These are phyloP conservation scores for Opisthograptis luteolata DNA, from an alignment of 2,888 invertebrate genomes.

Conservation along the genomic window DNA sequence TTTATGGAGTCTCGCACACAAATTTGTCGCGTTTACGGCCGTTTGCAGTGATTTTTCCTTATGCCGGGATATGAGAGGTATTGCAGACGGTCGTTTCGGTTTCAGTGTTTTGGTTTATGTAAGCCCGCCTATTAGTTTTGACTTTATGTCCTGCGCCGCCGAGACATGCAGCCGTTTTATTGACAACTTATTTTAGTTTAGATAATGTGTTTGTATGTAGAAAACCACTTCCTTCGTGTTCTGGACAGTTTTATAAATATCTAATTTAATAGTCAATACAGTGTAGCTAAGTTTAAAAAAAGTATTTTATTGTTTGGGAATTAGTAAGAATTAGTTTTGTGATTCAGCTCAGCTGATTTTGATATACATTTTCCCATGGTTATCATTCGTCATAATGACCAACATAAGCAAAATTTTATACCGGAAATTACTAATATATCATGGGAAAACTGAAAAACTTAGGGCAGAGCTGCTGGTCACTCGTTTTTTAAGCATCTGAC, in stretches of 20 bases:
- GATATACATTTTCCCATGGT: too few species aligned
- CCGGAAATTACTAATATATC: too few species aligned
- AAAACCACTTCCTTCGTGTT: conserved; percentile 32
- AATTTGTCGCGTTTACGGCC: conserved; percentile 74
- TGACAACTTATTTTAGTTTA: conserved; percentile 43
- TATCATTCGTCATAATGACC: too few species aligned
- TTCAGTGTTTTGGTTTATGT: conserved; percentile 65
- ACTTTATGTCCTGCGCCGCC: conserved; percentile 47
- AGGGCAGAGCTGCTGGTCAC: too few species aligned
- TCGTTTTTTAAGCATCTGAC: too few species aligned
- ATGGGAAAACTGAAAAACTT: too few species aligned
- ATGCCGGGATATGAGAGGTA: conserved; percentile 56
- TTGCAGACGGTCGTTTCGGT: conserved; percentile 48
- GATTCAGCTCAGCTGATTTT: too few species aligned
- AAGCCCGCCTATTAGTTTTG: conserved; percentile 64
- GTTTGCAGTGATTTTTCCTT: conserved; percentile 58
- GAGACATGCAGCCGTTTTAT: conserved; percentile 42
- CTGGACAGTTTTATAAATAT: not conserved
- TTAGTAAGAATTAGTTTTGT: too few species aligned
- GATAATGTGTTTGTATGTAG: conserved; percentile 41
- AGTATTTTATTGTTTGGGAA: too few species aligned
- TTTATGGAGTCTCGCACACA: conserved; percentile 63
- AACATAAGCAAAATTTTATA: too few species aligned
- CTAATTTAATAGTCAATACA: too few species aligned
- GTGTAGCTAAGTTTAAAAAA: too few species aligned